Evolutionary conservation across 2,113 vertebrate species (phyloP), one percentile per base, ranked within the genome.

Genomic region (Xiphophorus hellerii): DNA sequence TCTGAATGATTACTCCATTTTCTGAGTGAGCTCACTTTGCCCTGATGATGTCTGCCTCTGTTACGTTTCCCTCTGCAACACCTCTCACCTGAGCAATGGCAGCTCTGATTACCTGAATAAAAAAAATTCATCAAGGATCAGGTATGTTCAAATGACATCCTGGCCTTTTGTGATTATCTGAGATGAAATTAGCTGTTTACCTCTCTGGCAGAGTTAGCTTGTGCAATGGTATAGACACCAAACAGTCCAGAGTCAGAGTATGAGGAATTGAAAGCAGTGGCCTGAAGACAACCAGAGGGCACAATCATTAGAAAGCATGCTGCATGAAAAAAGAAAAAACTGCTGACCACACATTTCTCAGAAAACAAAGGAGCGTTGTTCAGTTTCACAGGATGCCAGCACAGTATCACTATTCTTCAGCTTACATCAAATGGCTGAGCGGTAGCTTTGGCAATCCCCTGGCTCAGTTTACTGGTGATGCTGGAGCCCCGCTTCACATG

Each of bases 201-300:
- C 89, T 97, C 96, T 66, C 89, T 90, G 76, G 96, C 88, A 69
- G 92, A 86, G n/a, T 89, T 29, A 42, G 95, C 94, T 84, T 97
- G 97, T 1, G 96, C 93, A 80, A 99, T 88, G 15, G 95, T 94
- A 17, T 97, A 98, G 80, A 99, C n/a, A 17, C 97, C 97, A 71
- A 99, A 99, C 20, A 98, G 95, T 15, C 97, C 97, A 1, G 98
- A 97, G 92, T 99, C 98, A 0, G 95, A 95, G 88, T 98, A 99
- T 10, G 93, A 94, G 74, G 94, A 94, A 69, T 95, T 97, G 90
- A 99, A 97, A 29, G 96, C 95, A 0, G 95, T 95, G 87, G 94
- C 97, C 97, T 99, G 89, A 77, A 84, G 62, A 84, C 22, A 81
- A 48, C 11, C 61, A 76, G 67, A n/a, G 51, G 61, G 71, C 10